Conservation (phyloP, 1,140 invertebrate genomes). For the Amyelois transitella region DNA sequence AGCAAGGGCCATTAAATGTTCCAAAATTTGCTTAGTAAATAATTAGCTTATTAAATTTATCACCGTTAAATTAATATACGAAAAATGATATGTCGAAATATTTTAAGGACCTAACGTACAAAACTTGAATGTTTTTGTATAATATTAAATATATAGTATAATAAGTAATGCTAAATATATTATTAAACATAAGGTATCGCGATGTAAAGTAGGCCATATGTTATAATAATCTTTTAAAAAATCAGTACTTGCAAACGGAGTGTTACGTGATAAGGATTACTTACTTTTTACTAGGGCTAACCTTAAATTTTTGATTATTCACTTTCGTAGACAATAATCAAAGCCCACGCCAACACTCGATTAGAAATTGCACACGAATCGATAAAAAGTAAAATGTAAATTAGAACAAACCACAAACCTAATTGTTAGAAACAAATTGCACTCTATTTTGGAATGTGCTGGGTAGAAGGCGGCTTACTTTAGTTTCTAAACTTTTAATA, state of each 20-base stretch:
- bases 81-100: conserved; percentile 38
- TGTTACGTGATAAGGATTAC: neutral
- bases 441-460: neutral
- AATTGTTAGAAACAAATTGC: neutral
- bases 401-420: neutral
- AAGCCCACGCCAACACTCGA: too few relatives aligned
- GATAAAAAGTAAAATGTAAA: neutral
- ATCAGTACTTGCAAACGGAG: neutral
- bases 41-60: conserved; percentile 13
- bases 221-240: neutral
- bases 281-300: neutral
- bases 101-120: conserved; percentile 12
- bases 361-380: neutral
- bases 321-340: too few relatives aligned
- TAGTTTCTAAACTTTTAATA: too few relatives aligned
- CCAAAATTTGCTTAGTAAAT: neutral
- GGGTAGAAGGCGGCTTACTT: too few relatives aligned
- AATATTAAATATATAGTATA: neutral
- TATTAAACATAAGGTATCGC: neutral
- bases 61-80: conserved; percentile 29
- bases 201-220: neutral
- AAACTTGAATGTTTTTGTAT: neutral
- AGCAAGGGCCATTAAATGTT: neutral
- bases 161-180: neutral
- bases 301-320: neutral